Percentiles rank a stretch among this genome's conserved stretches.
Evolutionary conservation across 2,797 vertebrate species (phyloP).

Genomic region (Eidolon dupreanum): DNA sequence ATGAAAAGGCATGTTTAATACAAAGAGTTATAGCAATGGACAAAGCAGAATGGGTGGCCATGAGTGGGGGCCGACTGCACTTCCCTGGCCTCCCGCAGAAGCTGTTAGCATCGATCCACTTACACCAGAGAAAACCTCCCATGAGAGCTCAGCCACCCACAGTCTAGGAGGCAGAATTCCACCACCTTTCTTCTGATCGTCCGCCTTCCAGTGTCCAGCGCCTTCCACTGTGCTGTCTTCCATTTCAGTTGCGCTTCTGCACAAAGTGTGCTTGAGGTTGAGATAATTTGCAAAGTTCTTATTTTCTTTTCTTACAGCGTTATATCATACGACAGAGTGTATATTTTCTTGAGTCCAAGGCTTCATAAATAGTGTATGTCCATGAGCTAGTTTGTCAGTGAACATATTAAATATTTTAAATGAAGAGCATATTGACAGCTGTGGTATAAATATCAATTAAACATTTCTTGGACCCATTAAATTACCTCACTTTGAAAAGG

Average conservation of each 20-base stretch:
- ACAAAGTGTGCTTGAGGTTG: fast-evolving
- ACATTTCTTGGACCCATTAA: neutral
- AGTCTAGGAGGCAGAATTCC: neutral
- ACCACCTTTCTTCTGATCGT: neutral
- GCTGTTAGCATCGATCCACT: neutral
- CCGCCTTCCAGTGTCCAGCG: neutral
- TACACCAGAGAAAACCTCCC: fast-evolving
- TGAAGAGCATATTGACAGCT: neutral
- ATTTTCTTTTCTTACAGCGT: neutral
- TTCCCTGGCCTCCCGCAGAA: fast-evolving
- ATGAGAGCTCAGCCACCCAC: neutral
- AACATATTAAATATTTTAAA: neutral
- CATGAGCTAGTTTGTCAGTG: neutral
- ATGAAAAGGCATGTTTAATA: neutral
- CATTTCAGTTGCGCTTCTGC: fast-evolving
- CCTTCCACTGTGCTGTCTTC: fast-evolving
- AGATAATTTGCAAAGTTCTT: neutral
- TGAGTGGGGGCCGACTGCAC: no score
- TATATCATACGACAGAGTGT: fast-evolving
- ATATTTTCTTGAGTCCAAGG: neutral
- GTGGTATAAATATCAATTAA: neutral
- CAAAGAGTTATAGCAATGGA: neutral
- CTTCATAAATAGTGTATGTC: neutral
- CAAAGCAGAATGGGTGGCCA: no score
- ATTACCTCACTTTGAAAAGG: neutral